A percentile compares a stretch with the other conserved stretches of the same genome.
Conservation (phyloP, 2,797 vertebrate genomes). For the Sitta carolinensis region DNA sequence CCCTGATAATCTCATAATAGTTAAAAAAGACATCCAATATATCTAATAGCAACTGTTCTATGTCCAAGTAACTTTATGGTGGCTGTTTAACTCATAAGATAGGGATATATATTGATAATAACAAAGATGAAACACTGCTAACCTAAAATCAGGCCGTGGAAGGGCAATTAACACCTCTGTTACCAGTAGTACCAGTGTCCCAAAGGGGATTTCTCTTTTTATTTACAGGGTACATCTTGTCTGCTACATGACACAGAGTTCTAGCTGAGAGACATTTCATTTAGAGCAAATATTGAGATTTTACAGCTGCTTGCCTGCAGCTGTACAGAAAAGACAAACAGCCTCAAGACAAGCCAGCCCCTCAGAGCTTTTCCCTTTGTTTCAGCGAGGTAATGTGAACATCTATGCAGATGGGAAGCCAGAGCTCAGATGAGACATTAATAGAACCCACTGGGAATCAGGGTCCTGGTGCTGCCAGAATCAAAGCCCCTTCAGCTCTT, state of each 20-base stretch:
- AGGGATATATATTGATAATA: not conserved
- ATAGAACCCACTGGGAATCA: not conserved
- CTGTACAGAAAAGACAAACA: slow-evolving; percentile 60
- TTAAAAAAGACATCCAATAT: not conserved
- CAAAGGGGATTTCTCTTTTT: not conserved
- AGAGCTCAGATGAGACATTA: slow-evolving; percentile 1
- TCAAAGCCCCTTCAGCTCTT: not conserved
- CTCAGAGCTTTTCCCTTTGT: slow-evolving; percentile 29
- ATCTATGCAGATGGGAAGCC: not conserved
- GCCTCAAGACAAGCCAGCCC: slow-evolving; percentile 48
- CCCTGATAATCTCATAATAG: not conserved
- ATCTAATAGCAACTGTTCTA: not conserved
- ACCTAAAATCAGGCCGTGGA: not conserved
- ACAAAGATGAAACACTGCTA: not conserved
- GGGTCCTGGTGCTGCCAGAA: not conserved
- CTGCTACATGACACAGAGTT: not conserved
- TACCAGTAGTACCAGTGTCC: not conserved
- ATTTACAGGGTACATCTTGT: not conserved
- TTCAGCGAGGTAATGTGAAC: slow-evolving; percentile 11
- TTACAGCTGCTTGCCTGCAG: slow-evolving; percentile 44
- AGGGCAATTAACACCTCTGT: not conserved
- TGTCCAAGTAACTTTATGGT: not conserved
- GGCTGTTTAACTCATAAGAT: not conserved
- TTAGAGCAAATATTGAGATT: slow-evolving; percentile 44
- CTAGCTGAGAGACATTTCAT: not conserved